Evolutionary conservation across 2,113 vertebrate species (phyloP), one percentile per base, ranked within the genome.

Genomic region (Columbina picui): DNA sequence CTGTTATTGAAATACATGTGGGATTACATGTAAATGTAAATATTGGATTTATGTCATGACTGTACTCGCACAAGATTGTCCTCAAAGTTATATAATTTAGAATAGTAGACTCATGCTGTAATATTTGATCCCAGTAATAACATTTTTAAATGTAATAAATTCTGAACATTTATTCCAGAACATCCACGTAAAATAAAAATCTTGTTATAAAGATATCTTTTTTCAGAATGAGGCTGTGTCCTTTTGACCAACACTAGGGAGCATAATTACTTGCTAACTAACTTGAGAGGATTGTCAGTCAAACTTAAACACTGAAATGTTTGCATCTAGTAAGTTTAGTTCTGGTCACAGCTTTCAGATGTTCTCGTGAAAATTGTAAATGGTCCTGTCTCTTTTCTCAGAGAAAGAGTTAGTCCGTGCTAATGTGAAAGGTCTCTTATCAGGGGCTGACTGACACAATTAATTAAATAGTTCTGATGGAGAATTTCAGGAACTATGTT

Each of bases 331-430:
- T 64, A 75, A 39, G 47, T 56, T 94, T 91, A 81, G 75, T 70
- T 94, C 71, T 90, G 90, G 59, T 59, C 82, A 88, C 32, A 86
- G 34, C 34, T 94, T 86, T 93, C 64, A 92, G 64, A 78, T 81
- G 63, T 12, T 95, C 36, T 47, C 17, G 29, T 59, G 60, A 89
- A 92, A 89, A 70, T 1, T 1, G 2, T 57, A 95, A 92, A 81
- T 68, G 11, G 86, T 67, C 52, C 21, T 75, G 38, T 71, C 64
- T 79, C 11, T 91, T 57, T 78, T 57, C 23, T 77, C 26, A 83
- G 47, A 80, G 70, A 82, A 55, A 55, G 4, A 29, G 16, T 80
- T 93, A 78, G 10, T 56, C 41, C 86, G 26, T 86, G 38, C 25
- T 96, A 88, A 94, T 90, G 23, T 47, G 79, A 67, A 84, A 88